Base-by-base conservation (phyloP, 2,797 vertebrate genomes). In the Arnoldichthys spilopterus region DNA sequence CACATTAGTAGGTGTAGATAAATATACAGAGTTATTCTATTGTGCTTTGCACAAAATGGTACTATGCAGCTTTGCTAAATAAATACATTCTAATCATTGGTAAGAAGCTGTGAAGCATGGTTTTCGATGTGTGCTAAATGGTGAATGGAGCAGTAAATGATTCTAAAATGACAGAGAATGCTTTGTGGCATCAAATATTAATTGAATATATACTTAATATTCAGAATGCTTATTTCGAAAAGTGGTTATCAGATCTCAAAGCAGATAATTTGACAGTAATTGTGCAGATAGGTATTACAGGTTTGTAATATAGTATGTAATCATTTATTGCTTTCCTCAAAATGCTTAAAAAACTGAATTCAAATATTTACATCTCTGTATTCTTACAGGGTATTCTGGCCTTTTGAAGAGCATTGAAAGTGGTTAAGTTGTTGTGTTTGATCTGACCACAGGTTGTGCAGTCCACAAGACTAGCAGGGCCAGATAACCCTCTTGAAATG, bases 401-500 rank as follows among this genome's bases (percentile, higher is more conserved):
- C 51, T 26, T 24, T 24, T 26, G 22, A 56, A 56, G 2, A 24
- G 22, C 26, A 56, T 0, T 24, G 40, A 24, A 53, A 59, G 5
- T 28, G 45, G 34, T 45, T 37, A 11, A 26, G 18, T 26, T 73
- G 51, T 3, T 79, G 12, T 67, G 77, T 74, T 62, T 77, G 22
- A 12, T 20, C 51, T 49, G 49, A 45, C 26, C 45, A 86, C 80
- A 98, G 98, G 93, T 99, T 78, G 97, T 99, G 28, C 96, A 96
- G 0, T 88, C 95, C 30, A 95, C 92, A 0, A 92, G 92, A 47
- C 88, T 97, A 80, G 88, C 81, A 45, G 97, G 95, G 7, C 86
- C 82, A 0, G 96, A 98, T 85, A 88, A 95, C 67, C 97, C 98
- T 0, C 91, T 98, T 83, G 96, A 98, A 86, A 90, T 98, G 54